Conservation (phyloP, 1,140 invertebrate species). For the Mercenaria mercenaria region DNA sequence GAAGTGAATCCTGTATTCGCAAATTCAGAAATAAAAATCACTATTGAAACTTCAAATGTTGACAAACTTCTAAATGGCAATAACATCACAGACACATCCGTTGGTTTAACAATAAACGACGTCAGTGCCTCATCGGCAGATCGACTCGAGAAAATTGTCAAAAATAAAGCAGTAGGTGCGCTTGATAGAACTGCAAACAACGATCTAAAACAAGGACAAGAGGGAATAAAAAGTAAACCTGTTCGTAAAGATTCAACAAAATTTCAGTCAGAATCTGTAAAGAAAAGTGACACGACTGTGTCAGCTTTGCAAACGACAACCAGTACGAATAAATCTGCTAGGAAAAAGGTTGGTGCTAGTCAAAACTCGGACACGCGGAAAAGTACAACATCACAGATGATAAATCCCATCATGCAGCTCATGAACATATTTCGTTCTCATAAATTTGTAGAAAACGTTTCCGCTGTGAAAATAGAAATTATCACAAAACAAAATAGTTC, state of each 20-base stretch:
- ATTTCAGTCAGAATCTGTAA: too few relatives aligned
- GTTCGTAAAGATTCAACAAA: too few relatives aligned
- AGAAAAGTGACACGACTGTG: background rate
- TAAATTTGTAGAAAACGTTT: conserved; percentile 24
- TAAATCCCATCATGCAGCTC: conserved; percentile 8
- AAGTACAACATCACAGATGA: background rate
- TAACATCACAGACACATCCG: too few relatives aligned
- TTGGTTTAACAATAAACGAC: too few relatives aligned
- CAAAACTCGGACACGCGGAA: background rate
- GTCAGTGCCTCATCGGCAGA: too few relatives aligned
- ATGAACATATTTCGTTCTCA: conserved; percentile 20
- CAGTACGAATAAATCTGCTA: background rate
- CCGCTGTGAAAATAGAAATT: conserved; percentile 47
- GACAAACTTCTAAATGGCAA: background rate
- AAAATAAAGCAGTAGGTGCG: too few relatives aligned
- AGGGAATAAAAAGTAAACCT: too few relatives aligned
- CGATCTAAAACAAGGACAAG: too few relatives aligned
- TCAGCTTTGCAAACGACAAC: background rate
- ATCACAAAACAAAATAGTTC: conserved; percentile 42
- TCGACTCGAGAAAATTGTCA: too few relatives aligned
- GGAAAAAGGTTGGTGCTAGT: background rate
- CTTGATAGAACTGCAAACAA: too few relatives aligned
- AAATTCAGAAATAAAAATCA: background rate
- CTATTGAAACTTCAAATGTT: background rate
- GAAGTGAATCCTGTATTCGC: background rate